Evolutionary conservation across 2,797 vertebrate genomes (phyloP).

Genomic region (Microctenopoma stevenorrisi): DNA sequence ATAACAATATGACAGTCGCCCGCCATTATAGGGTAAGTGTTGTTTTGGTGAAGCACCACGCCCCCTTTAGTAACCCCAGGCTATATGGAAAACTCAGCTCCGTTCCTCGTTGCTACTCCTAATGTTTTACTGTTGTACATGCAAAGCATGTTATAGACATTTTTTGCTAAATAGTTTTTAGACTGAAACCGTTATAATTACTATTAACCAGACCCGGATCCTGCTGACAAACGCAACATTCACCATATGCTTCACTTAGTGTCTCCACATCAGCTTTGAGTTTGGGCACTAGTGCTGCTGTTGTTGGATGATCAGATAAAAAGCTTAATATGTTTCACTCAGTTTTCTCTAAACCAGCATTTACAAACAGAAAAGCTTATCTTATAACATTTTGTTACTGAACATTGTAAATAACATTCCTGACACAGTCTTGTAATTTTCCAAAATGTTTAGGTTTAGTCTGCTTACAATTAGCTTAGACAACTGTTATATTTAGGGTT

Average conservation of each 20-base stretch:
- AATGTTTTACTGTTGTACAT: constrained; percentile 22
- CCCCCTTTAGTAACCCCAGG: constrained; percentile 76
- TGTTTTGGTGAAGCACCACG: constrained; percentile 81
- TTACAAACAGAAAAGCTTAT: not conserved
- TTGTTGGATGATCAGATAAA: not conserved
- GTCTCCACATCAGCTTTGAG: not conserved
- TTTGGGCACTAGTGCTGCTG: not conserved
- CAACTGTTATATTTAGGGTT: no score
- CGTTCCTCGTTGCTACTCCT: constrained; percentile 36
- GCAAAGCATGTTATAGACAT: constrained; percentile 11
- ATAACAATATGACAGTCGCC: constrained; percentile 78
- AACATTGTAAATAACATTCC: not conserved
- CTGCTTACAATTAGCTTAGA: no score
- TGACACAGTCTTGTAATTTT: no score
- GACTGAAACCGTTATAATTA: not conserved
- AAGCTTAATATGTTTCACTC: not conserved
- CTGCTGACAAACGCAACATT: no score
- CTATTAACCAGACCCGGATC: not conserved
- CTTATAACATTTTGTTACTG: not conserved
- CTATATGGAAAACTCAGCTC: constrained; percentile 39
- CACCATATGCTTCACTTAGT: not conserved
- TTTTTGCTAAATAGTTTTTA: not conserved
- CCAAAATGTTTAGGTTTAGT: not conserved
- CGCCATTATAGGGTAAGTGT: constrained; percentile 80
- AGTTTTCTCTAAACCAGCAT: not conserved